Evolutionary conservation across 2,797 vertebrate genomes (phyloP), one percentile per base, ranked within the genome.

Genomic region (Neostethus bicornis): DNA sequence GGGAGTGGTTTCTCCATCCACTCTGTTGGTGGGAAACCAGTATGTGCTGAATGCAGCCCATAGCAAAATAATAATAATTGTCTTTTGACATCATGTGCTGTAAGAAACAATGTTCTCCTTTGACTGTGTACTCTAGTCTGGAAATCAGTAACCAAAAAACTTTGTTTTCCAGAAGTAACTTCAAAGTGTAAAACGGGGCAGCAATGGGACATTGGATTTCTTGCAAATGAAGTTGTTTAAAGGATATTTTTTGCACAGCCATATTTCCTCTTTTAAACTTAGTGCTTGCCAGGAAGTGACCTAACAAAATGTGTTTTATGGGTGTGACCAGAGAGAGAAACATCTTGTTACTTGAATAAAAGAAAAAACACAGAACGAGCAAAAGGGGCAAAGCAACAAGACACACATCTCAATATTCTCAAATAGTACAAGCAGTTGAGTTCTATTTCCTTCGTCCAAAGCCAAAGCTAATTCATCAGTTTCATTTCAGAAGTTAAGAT

Each of bases 401-500:
- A 34, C n/a, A n/a, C n/a, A n/a, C n/a, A n/a, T n/a, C n/a, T n/a
- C n/a, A n/a, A n/a, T n/a, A n/a, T n/a, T n/a, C n/a, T n/a, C n/a
- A n/a, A n/a, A n/a, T n/a, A n/a, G n/a, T n/a, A n/a, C n/a, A n/a
- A n/a, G n/a, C n/a, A n/a, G n/a, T n/a, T n/a, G n/a, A n/a, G n/a
- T n/a, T n/a, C n/a, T n/a, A n/a, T n/a, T n/a, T n/a, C n/a, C n/a
- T n/a, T n/a, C n/a, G n/a, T n/a, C n/a, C n/a, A n/a, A n/a, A n/a
- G n/a, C n/a, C n/a, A n/a, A n/a, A n/a, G n/a, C n/a, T n/a, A n/a
- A n/a, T n/a, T n/a, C n/a, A n/a, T n/a, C n/a, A n/a, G n/a, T n/a
- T 16, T 29, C 60, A 58, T 54, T 69, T 53, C 35, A 77, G 34
- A 42, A n/a, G 25, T 21, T 12, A 47, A 47, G 28, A 47, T 52